Evolutionary conservation across 1,140 invertebrate species (phyloP).

Genomic region (Drosophila nebulosa): DNA sequence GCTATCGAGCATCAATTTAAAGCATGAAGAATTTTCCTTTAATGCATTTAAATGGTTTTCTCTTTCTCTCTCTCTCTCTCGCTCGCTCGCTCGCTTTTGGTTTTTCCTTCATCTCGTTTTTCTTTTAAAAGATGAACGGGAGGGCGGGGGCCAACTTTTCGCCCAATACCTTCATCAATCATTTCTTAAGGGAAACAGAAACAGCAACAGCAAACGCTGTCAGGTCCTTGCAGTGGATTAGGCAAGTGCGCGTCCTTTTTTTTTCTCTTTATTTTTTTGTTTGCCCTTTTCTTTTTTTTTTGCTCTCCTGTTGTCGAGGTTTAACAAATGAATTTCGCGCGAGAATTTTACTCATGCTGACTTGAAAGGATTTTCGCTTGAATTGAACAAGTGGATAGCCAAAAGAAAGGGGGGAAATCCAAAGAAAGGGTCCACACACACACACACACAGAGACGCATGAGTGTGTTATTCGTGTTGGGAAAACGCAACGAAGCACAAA

Average conservation of each 20-base stretch:
- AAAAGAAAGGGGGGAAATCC: conserved; percentile 10
- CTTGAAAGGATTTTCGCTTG: conserved; percentile 43
- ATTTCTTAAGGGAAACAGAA: conserved; percentile 50
- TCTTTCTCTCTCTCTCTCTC: conserved; percentile 14
- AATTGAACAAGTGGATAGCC: conserved; percentile 27
- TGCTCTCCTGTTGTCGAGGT: conserved; percentile 20
- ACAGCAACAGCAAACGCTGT: conserved; percentile 40
- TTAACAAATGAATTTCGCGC: conserved; percentile 77
- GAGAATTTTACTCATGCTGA: conserved; percentile 32
- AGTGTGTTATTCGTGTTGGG: conserved; percentile 50
- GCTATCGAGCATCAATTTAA: conserved; percentile 33
- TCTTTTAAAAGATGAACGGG: conserved; percentile 17
- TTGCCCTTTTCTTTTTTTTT: too few relatives aligned
- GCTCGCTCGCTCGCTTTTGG: conserved; percentile 20
- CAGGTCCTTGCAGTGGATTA: conserved; percentile 67
- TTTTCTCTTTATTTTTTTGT: not conserved
- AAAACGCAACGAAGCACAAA: conserved; percentile 71
- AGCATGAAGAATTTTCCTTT: conserved; percentile 35
- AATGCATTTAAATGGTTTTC: conserved; percentile 63
- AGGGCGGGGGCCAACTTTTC: conserved; percentile 38
- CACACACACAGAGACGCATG: not conserved
- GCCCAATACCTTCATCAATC: conserved; percentile 71
- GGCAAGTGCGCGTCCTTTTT: conserved; percentile 59
- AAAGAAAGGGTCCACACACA: conserved; percentile 42
- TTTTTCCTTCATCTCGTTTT: conserved; percentile 10